Evolutionary conservation across 2,888 invertebrate species (phyloP), one percentile per base, ranked within the genome.

Genomic region (Eueremaeus valkanovi): DNA sequence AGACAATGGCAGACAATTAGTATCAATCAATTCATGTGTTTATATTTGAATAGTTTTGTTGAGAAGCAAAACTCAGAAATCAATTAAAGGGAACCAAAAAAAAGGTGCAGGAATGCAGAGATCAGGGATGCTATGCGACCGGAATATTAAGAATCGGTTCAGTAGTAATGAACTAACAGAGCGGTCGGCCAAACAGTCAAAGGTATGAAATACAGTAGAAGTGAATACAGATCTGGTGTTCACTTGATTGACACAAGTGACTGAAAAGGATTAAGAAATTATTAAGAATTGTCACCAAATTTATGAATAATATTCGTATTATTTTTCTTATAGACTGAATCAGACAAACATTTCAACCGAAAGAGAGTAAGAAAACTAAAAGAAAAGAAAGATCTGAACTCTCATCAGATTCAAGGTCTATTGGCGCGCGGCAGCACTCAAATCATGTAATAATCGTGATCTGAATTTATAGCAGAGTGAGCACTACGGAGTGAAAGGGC

Each of bases 281-380:
- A 58, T 58, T 58, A 58, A 58, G 31, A 31, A 58, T 58, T 58
- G 58, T 21, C 58, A 58, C 58, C 58, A 58, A 29, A 27, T 29
- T 58, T 58, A 58, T 58, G 27, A 58, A 58, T 58, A n/a, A n/a
- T 16, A 58, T 58, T 29, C 3, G 58, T 29, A 27, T 11, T 31
- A 27, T 21, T 24, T 29, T 58, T 58, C n/a, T n/a, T n/a, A n/a
- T n/a, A 49, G n/a, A n/a, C n/a, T n/a, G 29, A 58, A 58, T 58
- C 31, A 58, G 58, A 58, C 58, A 58, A 58, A 58, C 27, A 58
- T 58, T 58, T 58, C 58, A 58, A 58, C 58, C 58, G 27, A 58
- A 58, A n/a, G n/a, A n/a, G n/a, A n/a, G n/a, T n/a, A n/a, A n/a
- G n/a, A n/a, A n/a, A n/a, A n/a, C n/a, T n/a, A 21, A 29, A 58